phyloP scores from a whole-genome alignment of 2,888 invertebrate genomes.

The Tubulanus polymorphus region DNA sequence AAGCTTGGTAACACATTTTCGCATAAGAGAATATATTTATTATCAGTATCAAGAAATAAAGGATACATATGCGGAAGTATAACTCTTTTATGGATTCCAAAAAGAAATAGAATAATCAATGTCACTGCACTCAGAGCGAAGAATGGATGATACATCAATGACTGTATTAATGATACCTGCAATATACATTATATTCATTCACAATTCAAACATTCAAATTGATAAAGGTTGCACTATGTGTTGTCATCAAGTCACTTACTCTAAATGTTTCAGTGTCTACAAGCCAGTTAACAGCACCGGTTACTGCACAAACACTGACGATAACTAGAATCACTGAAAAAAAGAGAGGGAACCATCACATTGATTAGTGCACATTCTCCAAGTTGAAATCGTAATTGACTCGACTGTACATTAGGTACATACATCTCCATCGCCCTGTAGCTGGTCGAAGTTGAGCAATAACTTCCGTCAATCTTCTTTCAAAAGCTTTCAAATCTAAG shows the following conservation, averaged over 20 bases:
- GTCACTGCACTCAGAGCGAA: too few relatives aligned
- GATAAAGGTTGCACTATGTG: constrained; percentile 38
- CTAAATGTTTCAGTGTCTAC: constrained; percentile 90
- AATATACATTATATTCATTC: too few relatives aligned
- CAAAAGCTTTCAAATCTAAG: constrained; percentile 91
- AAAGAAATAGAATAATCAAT: too few relatives aligned
- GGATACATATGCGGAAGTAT: too few relatives aligned
- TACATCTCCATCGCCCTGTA: constrained; percentile 93
- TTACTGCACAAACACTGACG: constrained; percentile 83
- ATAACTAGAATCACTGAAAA: constrained; percentile 75
- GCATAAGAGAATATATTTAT: too few relatives aligned
- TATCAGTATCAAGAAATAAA: too few relatives aligned
- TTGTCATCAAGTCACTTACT: constrained; percentile 39
- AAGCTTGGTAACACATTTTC: too few relatives aligned
- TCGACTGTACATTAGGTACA: constrained; percentile 50
- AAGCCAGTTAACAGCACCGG: constrained; percentile 95
- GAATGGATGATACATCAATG: too few relatives aligned
- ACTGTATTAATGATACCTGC: too few relatives aligned
- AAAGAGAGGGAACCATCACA: neutral
- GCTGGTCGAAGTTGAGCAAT: constrained; percentile 92
- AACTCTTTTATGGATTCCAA: too few relatives aligned
- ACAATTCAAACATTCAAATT: too few relatives aligned
- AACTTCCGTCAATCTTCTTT: constrained; percentile 93
- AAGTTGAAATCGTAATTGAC: neutral
- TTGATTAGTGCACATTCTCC: neutral